Evolutionary conservation across 2,888 invertebrate species (phyloP).

Genomic region (Leptinotarsa haldemani): DNA sequence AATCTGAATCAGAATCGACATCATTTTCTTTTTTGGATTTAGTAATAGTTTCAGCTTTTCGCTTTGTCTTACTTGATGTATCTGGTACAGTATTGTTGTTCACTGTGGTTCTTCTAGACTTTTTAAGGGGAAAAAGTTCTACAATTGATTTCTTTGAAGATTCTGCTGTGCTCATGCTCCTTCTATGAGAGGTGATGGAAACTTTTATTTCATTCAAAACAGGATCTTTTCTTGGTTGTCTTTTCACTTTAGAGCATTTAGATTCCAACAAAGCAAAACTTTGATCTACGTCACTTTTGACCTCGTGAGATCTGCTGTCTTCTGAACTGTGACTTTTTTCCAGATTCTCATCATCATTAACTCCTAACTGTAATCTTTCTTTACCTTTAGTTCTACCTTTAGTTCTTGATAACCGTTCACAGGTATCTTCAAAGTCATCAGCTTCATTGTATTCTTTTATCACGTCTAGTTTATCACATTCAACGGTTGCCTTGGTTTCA

Average conservation of each 20-base stretch:
- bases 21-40: slow-evolving; percentile 2
- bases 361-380: not conserved
- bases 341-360: slow-evolving; percentile 11
- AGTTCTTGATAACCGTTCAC: not conserved
- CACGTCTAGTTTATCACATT: slow-evolving; percentile 6
- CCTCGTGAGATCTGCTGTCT: slow-evolving; percentile 21
- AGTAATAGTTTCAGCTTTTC: slow-evolving; percentile 14
- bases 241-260: slow-evolving; percentile 45
- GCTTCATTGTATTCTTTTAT: slow-evolving; percentile 14
- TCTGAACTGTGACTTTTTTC: slow-evolving; percentile 17
- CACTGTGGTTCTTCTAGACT: slow-evolving; percentile 23
- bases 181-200: slow-evolving; percentile 43
- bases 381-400: not conserved
- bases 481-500: not conserved
- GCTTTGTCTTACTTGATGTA: not conserved
- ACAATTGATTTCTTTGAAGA: slow-evolving; percentile 15
- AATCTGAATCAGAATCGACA: slow-evolving; percentile 19
- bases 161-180: slow-evolving; percentile 42
- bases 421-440: slow-evolving; percentile 9
- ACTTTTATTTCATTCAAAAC: slow-evolving; percentile 41
- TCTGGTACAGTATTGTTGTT: slow-evolving; percentile 23
- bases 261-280: slow-evolving; percentile 47
- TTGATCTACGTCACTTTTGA: slow-evolving; percentile 36
- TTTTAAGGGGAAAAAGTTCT: slow-evolving; percentile 16
- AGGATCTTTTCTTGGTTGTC: slow-evolving; percentile 30